Percentiles rank a stretch among this genome's conserved stretches.
These are phyloP conservation scores for Hermatobates lingyangjiaoensis DNA, from an alignment of 1,140 invertebrate genomes.

Conservation along the genomic window DNA sequence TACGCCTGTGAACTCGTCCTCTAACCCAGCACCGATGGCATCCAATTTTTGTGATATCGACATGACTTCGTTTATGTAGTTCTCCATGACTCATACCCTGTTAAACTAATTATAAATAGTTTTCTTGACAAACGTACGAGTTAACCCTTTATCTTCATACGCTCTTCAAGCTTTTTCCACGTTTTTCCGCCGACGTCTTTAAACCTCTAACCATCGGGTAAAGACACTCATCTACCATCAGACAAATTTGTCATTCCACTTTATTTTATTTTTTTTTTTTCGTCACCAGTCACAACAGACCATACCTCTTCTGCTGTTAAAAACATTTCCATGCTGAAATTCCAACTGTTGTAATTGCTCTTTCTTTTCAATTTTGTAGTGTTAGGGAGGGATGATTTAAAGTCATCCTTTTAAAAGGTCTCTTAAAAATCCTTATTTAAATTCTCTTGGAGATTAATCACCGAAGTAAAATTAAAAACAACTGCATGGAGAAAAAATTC, in stretches of 20 bases:
- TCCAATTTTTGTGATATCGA: neutral
- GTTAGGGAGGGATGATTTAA: too few relatives aligned
- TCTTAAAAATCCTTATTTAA: too few relatives aligned
- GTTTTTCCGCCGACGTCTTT: neutral
- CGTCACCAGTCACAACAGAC: neutral
- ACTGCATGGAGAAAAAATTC: too few relatives aligned
- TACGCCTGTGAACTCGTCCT: conserved; percentile 2
- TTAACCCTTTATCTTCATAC: neutral
- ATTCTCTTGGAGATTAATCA: too few relatives aligned
- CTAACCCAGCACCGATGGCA: neutral
- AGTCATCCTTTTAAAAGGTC: too few relatives aligned
- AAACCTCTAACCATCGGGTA: neutral
- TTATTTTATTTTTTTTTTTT: neutral
- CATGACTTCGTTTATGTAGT: neutral
- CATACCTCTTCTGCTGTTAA: neutral
- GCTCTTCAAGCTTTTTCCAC: neutral
- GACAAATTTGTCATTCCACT: neutral
- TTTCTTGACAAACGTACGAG: neutral
- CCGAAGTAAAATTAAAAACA: too few relatives aligned
- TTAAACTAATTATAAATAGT: neutral
- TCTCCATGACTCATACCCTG: neutral
- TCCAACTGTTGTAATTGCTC: neutral
- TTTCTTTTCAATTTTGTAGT: neutral
- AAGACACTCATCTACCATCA: neutral
- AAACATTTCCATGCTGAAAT: conserved; percentile 2